Evolutionary conservation across 1,140 invertebrate genomes (phyloP).

Genomic region (Trichonephila clavata): DNA sequence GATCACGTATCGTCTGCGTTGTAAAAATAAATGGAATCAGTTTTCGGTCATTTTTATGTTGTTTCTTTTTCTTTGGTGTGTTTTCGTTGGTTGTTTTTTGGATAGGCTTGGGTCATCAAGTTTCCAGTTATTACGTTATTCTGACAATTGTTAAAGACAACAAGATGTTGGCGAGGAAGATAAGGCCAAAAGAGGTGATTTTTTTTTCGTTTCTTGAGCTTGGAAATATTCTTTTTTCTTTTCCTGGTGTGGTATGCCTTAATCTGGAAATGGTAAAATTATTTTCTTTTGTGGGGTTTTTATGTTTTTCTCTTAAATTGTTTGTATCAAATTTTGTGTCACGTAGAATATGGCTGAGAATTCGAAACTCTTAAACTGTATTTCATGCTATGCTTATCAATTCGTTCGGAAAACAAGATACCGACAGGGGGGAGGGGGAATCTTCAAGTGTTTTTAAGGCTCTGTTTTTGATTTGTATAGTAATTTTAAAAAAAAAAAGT

Average conservation of each 20-base stretch:
- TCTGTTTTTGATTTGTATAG: background rate
- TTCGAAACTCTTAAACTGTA: background rate
- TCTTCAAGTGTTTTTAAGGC: too few relatives aligned
- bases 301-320: background rate
- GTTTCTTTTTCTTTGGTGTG: background rate
- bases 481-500: too few relatives aligned
- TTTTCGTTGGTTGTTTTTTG: background rate
- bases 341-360: background rate
- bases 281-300: background rate
- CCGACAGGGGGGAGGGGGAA: too few relatives aligned
- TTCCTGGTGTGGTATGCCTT: background rate
- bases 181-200: background rate
- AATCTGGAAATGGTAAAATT: background rate
- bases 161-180: conserved; percentile 17
- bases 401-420: background rate
- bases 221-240: background rate
- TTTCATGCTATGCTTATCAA: background rate
- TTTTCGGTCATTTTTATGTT: conserved; percentile 48
- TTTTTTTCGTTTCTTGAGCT: background rate
- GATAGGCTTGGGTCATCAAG: conserved; percentile 50
- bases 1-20: conserved; percentile 55
- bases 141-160: conserved; percentile 54
- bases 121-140: conserved; percentile 62
- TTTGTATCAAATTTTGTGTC: background rate
- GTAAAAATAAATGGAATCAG: conserved; percentile 72